These are phyloP conservation scores for Erpobdella octoculata DNA, from an alignment of 2,888 invertebrate species.

Conservation along the genomic window DNA sequence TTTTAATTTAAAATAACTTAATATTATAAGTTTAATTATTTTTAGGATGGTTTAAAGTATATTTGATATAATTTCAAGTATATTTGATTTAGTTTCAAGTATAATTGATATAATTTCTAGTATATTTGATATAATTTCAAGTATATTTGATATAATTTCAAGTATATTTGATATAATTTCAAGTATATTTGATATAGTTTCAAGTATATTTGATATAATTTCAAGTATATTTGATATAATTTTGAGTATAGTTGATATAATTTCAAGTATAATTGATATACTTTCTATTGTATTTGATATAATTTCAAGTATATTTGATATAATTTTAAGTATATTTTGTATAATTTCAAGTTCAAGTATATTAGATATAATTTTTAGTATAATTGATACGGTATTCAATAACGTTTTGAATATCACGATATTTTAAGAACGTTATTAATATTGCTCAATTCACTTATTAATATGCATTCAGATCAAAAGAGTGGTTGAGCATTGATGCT, in stretches of 20 bases:
- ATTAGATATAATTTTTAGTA: neutral
- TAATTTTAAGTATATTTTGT: neutral
- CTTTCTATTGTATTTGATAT: neutral
- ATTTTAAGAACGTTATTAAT: neutral
- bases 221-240: neutral
- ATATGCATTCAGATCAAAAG: conserved; percentile 69
- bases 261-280: too few species aligned
- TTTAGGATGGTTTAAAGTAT: too few species aligned
- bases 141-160: neutral
- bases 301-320: neutral
- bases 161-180: too few species aligned
- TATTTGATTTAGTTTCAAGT: too few species aligned
- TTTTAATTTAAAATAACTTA: neutral
- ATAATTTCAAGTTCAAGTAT: neutral
- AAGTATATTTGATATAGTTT: neutral
- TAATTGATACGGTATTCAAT: too few species aligned
- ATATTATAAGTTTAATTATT: neutral
- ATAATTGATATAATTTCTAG: neutral
- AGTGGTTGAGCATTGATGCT: conserved; percentile 81
- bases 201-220: too few species aligned
- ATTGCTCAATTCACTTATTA: too few species aligned
- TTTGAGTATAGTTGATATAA: neutral
- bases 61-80: neutral
- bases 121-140: too few species aligned
- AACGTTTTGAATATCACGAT: too few species aligned